Evolutionary conservation across 2,888 invertebrate species (phyloP).

Genomic region (Pediacus dermestoides): DNA sequence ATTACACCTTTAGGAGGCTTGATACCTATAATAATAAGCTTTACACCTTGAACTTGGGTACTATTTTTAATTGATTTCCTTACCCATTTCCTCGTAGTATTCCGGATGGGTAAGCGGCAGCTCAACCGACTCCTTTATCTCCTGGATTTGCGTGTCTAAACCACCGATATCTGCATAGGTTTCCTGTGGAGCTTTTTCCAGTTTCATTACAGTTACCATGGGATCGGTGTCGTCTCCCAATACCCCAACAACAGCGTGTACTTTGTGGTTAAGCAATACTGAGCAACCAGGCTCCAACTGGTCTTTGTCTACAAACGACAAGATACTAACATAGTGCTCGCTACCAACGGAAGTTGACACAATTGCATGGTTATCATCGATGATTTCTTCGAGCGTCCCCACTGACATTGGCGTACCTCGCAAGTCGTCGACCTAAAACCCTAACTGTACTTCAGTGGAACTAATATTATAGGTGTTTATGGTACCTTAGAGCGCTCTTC

Average conservation of each 20-base stretch:
- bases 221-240: slow-evolving; percentile 94
- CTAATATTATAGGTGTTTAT: not conserved
- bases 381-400: slow-evolving; percentile 98
- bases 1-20: slow-evolving; percentile 99
- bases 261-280: slow-evolving; percentile 97
- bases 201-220: slow-evolving; percentile 99
- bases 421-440: not conserved
- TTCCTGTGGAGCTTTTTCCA: slow-evolving; percentile 99
- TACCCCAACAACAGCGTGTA: slow-evolving; percentile 98
- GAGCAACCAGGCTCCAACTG: slow-evolving; percentile 98
- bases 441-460: not conserved
- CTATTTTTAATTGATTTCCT: slow-evolving; percentile 8
- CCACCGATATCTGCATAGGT: slow-evolving; percentile 99
- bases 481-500: slow-evolving; percentile 97
- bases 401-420: slow-evolving; percentile 98
- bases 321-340: slow-evolving; percentile 98
- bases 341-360: slow-evolving; percentile 98
- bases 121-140: slow-evolving; percentile 98
- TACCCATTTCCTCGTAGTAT: slow-evolving; percentile 99
- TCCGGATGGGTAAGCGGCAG: slow-evolving; percentile 98
- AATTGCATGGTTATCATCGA: slow-evolving; percentile 99
- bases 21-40: slow-evolving; percentile 56
- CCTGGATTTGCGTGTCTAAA: slow-evolving; percentile 94
- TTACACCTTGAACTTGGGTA: not conserved
- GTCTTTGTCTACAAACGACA: slow-evolving; percentile 99